phyloP scores from a whole-genome alignment of 2,888 invertebrate genomes.

The Tuta absoluta region DNA sequence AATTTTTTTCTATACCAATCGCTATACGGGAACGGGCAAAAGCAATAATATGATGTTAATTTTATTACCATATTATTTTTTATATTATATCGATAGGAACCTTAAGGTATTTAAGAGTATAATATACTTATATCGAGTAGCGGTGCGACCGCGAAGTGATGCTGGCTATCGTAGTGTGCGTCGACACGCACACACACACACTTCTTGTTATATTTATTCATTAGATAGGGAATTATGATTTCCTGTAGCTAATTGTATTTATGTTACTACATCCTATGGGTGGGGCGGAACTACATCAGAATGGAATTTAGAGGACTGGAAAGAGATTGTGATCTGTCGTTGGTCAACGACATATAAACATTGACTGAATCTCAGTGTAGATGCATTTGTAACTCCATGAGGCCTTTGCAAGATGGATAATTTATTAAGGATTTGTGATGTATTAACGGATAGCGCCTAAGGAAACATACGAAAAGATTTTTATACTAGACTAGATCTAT shows the following conservation, averaged over 20 bases:
- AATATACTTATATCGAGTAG: conserved; percentile 71
- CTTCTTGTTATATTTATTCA: conserved; percentile 79
- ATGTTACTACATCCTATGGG: conserved; percentile 77
- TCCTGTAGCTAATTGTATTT: conserved; percentile 81
- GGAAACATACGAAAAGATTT: conserved; percentile 82
- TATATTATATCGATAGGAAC: conserved; percentile 77
- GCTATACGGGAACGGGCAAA: conserved; percentile 82
- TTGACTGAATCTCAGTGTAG: conserved; percentile 82
- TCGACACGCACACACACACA: conserved; percentile 34
- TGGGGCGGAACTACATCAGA: conserved; percentile 76
- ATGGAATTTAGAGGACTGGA: conserved; percentile 75
- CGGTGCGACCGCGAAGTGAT: conserved; percentile 79
- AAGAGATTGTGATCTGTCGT: conserved; percentile 82
- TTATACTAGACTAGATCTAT: conserved; percentile 82
- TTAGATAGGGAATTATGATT: conserved; percentile 80
- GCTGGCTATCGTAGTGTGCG: conserved; percentile 72
- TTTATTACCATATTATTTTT: conserved; percentile 82
- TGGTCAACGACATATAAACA: conserved; percentile 81
- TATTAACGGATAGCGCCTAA: conserved; percentile 82
- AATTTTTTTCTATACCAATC: conserved; percentile 80
- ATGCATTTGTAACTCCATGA: conserved; percentile 82
- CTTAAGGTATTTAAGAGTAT: conserved; percentile 73
- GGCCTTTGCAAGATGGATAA: conserved; percentile 82
- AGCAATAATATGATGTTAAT: conserved; percentile 82
- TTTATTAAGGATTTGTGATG: conserved; percentile 81